These are phyloP conservation scores for Cryptoprocta ferox DNA, from an alignment of 2,797 vertebrate genomes.

Conservation along the genomic window DNA sequence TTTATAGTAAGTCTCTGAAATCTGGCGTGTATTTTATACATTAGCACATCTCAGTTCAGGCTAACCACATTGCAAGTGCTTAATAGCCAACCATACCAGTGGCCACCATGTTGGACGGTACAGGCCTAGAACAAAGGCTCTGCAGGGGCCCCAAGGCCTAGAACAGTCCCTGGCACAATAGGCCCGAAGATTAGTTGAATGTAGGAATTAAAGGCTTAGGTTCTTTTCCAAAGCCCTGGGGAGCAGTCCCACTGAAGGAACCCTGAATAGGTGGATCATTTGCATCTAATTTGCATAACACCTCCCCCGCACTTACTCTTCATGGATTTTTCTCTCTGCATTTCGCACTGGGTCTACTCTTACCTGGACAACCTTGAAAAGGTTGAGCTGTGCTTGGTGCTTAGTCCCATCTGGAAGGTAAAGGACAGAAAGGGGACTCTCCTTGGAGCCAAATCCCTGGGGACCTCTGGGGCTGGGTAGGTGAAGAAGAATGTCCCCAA, in stretches of 20 bases:
- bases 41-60: background rate
- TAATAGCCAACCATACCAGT: background rate
- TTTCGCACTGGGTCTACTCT: background rate
- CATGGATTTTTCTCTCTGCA: background rate
- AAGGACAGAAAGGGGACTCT: background rate
- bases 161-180: background rate
- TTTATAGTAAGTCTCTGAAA: background rate
- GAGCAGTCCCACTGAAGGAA: background rate
- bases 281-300: constrained; percentile 17
- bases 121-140: background rate
- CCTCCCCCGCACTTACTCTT: background rate
- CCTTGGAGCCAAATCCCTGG: background rate
- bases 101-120: background rate
- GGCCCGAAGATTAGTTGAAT: background rate
- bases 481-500: background rate
- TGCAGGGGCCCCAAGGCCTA: background rate
- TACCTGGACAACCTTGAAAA: background rate
- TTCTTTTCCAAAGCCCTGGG: background rate
- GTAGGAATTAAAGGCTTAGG: background rate
- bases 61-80: background rate
- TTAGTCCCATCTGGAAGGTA: background rate
- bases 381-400: background rate
- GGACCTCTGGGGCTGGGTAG: background rate
- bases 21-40: background rate
- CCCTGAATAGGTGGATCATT: background rate